phyloP scores from a whole-genome alignment of 2,113 vertebrate genomes.

The Leptosomus discolor region DNA sequence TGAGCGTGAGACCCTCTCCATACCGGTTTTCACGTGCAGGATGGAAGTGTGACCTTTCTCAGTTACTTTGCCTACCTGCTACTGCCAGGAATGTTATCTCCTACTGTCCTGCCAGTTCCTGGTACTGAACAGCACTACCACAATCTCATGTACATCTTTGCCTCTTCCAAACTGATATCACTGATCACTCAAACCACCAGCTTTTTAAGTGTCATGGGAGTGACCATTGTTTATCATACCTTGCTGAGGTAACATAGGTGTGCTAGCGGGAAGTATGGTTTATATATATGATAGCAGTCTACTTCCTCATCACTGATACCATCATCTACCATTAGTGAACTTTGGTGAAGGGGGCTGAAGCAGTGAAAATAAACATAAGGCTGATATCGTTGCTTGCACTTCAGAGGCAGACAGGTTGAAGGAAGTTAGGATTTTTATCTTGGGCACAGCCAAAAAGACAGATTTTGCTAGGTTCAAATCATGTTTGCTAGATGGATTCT shows the following conservation, averaged over 20 bases:
- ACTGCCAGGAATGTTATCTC: background rate
- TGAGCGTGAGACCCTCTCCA: accelerated
- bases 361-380: background rate
- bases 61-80: background rate
- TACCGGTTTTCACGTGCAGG: accelerated
- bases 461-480: background rate
- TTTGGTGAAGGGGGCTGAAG: background rate
- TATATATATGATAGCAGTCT: background rate
- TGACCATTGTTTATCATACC: background rate
- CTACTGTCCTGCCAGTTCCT: background rate
- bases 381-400: background rate
- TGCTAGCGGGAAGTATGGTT: background rate
- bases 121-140: background rate
- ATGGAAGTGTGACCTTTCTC: background rate
- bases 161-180: background rate
- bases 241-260: background rate
- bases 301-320: background rate
- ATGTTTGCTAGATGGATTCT: background rate
- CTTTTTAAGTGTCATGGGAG: background rate
- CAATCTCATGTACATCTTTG: background rate
- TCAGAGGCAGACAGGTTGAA: background rate
- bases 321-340: background rate
- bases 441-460: background rate
- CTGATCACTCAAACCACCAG: background rate
- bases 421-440: background rate